Evolutionary conservation across 2,888 invertebrate genomes (phyloP), one percentile per base, ranked within the genome.

Genomic region (Monoplex corrugatus): DNA sequence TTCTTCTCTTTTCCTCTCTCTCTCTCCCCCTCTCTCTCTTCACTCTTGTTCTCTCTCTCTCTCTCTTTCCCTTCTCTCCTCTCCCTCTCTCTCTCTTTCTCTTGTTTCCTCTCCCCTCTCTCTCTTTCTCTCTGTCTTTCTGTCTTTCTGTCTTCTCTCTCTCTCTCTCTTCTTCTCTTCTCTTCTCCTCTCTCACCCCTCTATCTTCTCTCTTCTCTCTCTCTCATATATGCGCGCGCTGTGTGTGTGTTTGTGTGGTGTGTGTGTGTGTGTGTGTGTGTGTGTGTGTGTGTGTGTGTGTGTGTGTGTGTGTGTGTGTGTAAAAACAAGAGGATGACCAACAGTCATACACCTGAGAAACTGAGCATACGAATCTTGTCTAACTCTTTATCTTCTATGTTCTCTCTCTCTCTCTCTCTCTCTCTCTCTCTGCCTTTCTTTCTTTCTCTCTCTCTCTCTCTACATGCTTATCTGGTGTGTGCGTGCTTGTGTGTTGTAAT

Each of bases 31-130:
- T 2, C 40, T 75, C 75, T 43, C 75, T 44, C 13, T 40, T 72
- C 87, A 75, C 44, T 87, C 87, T 72, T 75, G 10, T n/a, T 83
- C 83, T 83, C 45, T n/a, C n/a, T 23, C 32, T 35, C 45, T 35
- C 45, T 32, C 32, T 19, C 13, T 19, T 32, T 35, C 45, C 32
- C 45, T 45, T 32, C 32, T 6, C 32, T 10, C 32, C 32, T 45
- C 32, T n/a, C 32, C 50, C 32, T 50, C 45, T 32, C 45, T 32
- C 72, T n/a, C 72, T 72, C 32, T 72, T n/a, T n/a, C 2, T n/a
- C 2, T n/a, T 1, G 28, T n/a, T 10, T 28, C 5, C 28, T 16
- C 28, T 10, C 32, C 72, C 72, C 32, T n/a, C 72, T 72, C 3
- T 32, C 32, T 45, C 84, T 45, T 50, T 84, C 84, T 84, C 84